A percentile compares a stretch with the other conserved stretches of the same genome.
Conservation (phyloP, 2,113 vertebrate genomes). For the Anolis carolinensis region DNA sequence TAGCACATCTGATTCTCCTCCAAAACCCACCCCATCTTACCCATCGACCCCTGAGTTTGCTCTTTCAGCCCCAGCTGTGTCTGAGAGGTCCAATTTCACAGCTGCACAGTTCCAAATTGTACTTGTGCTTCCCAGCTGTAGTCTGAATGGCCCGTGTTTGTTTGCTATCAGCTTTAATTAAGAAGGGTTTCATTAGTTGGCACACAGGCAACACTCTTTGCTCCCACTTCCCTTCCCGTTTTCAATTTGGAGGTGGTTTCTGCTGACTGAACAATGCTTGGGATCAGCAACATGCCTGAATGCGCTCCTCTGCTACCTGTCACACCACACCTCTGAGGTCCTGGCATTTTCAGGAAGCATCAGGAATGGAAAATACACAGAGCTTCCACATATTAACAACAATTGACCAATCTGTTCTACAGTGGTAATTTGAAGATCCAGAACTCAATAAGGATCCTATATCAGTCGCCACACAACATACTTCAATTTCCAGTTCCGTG, state of each 20-base stretch:
- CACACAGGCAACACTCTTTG: slow-evolving; percentile 37
- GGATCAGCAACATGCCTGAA: slow-evolving; percentile 9
- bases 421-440: neutral
- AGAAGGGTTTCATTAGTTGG: slow-evolving; percentile 64
- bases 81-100: slow-evolving; percentile 72
- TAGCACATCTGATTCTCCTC: neutral
- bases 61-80: slow-evolving; percentile 71
- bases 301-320: neutral
- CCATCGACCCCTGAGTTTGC: neutral
- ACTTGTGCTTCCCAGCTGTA: slow-evolving; percentile 64
- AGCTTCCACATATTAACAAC: neutral
- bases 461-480: neutral
- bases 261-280: fast-evolving
- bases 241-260: neutral
- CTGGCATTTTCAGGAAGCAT: fast-evolving
- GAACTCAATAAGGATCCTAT: neutral
- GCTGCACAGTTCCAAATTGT: slow-evolving; percentile 69
- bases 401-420: neutral
- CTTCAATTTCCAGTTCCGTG: neutral
- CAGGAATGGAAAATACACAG: neutral
- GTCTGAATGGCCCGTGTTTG: slow-evolving; percentile 47
- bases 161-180: slow-evolving; percentile 75
- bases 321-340: neutral
- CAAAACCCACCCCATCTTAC: neutral
- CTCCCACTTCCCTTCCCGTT: slow-evolving; percentile 28